Base-by-base conservation (phyloP, 2,888 invertebrate species). In the Glaucopsyche alexis region DNA sequence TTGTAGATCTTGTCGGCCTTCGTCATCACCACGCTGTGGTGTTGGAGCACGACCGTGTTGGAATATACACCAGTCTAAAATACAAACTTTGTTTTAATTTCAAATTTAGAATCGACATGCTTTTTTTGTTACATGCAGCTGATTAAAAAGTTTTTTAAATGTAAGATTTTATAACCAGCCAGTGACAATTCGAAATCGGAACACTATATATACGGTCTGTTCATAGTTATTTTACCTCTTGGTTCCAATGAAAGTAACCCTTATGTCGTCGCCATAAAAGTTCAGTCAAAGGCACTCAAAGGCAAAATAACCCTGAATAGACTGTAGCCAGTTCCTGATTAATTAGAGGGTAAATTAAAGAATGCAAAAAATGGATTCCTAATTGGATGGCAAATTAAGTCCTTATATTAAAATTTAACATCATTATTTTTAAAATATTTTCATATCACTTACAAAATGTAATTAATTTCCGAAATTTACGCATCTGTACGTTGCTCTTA, bases 1-100 rank as follows among this genome's bases (percentile, higher is more conserved):
- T 98, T 98, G 94, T 98, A 98, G 85, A 98, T 98, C 88, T 98
- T 98, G 87, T 98, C 98, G 5, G 98, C 98, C 88, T 98, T 98
- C 73, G 98, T 98, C 97, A 98, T 98, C 50, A 98, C 98, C 42
- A 98, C 98, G 85, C 97, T 98, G 90, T 98, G 98, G 84, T 98
- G 98, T 88, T 98, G 98, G 38, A 98, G 94, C 9, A 98, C 98
- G 40, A 98, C 98, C 0, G 98, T 98, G 88, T 98, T 98, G 71
- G 98, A 97, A 89, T 98, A 98, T 66, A 98, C 97, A 72, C 98
- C 98, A 79, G 96, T 97, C 98, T 98, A 92, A 79, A 94, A 93
- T 29, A 60, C 13, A 38, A 13, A 60, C 11, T 7, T 47, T 47
- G 2, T 7, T 38, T 7, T 4, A 29, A 14, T 60, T 60, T 60